Evolutionary conservation across 2,113 vertebrate species (phyloP).

Genomic region (Sclerurus mexicanus): DNA sequence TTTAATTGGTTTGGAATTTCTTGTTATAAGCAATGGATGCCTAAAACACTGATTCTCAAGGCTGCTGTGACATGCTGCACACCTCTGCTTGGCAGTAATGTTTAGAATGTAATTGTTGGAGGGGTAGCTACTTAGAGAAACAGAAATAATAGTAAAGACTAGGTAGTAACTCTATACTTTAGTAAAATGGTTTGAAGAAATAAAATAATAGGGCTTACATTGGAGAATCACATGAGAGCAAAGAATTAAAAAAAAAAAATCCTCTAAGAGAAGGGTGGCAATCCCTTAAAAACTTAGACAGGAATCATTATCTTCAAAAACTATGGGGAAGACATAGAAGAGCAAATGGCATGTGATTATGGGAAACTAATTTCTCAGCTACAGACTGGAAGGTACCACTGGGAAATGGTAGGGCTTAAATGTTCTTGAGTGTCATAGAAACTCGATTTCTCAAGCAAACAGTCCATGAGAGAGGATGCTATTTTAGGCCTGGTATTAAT

Average conservation of each 20-base stretch:
- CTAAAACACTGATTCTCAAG: background rate
- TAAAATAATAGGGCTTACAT: background rate
- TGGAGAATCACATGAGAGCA: background rate
- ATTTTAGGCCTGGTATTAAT: background rate
- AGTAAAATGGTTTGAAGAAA: background rate
- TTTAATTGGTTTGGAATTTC: background rate
- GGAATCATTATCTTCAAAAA: background rate
- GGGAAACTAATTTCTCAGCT: background rate
- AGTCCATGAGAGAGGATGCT: background rate
- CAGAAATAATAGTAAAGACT: background rate
- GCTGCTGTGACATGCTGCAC: background rate
- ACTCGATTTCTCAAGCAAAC: slow-evolving; percentile 16
- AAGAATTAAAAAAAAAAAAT: background rate
- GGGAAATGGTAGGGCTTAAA: slow-evolving; percentile 7
- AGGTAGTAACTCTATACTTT: background rate
- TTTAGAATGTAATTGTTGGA: background rate
- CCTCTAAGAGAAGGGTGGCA: background rate
- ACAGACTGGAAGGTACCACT: background rate
- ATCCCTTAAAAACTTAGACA: background rate
- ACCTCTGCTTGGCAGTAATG: background rate
- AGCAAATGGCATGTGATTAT: background rate
- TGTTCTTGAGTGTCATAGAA: background rate
- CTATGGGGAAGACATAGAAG: background rate
- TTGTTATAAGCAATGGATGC: background rate
- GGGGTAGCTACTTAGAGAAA: background rate